Percentiles rank a stretch among this genome's conserved stretches.
Conservation (phyloP, 2,888 invertebrate genomes). For the Cepaea hortensis region DNA sequence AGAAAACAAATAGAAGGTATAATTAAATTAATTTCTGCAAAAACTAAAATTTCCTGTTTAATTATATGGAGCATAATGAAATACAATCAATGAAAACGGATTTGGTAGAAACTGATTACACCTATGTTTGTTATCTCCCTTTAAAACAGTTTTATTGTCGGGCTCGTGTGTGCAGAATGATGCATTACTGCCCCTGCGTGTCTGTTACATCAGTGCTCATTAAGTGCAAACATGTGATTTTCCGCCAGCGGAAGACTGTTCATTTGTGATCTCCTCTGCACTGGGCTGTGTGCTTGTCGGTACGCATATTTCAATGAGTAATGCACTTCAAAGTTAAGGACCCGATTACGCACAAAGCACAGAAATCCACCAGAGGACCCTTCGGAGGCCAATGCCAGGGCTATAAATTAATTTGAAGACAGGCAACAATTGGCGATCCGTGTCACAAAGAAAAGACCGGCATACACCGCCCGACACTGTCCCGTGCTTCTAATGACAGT, state of each 20-base stretch:
- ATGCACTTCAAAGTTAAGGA: constrained; percentile 6
- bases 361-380: neutral
- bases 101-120: neutral
- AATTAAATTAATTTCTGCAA: too few species aligned
- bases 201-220: neutral
- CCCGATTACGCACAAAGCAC: neutral
- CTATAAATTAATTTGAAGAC: constrained; percentile 12
- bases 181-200: neutral
- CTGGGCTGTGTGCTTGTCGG: neutral
- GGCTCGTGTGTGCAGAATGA: neutral
- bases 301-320: neutral
- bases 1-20: too few species aligned
- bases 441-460: neutral
- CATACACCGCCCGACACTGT: neutral
- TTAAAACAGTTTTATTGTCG: neutral
- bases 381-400: neutral
- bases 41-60: too few species aligned
- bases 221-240: neutral
- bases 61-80: too few species aligned
- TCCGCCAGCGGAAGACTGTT: neutral
- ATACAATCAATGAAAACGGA: too few species aligned
- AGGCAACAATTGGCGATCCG: constrained; percentile 26
- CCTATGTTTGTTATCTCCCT: neutral
- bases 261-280: neutral
- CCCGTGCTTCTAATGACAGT: neutral